Evolutionary conservation across 2,113 vertebrate genomes (phyloP), one percentile per base, ranked within the genome.

Genomic region (Gracilinanus agilis): DNA sequence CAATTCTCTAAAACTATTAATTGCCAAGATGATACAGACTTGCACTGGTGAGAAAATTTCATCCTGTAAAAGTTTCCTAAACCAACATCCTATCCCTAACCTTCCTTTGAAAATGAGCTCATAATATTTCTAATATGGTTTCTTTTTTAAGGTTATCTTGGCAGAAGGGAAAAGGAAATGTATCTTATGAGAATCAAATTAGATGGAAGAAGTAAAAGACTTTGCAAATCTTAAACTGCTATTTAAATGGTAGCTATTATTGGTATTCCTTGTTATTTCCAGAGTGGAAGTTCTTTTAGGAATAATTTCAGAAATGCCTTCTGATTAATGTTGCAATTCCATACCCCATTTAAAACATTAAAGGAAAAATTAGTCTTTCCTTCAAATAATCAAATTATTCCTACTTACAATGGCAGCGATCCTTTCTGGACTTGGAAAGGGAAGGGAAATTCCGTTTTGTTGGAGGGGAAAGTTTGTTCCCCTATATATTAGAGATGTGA

Each of bases 141-240:
- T 55, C 44, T 58, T 9, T 89, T 95, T 44, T 88, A n/a, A 93
- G 92, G 24, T 93, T 54, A 95, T 88, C 0, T 94, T 75, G 94
- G 91, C 91, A 90, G 96, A 94, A 92, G 24, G 89, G 90, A 93
- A 0, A 94, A 27, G 95, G 95, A 96, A 96, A 88, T 91, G 54
- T 88, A 16, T 83, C 67, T 40, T 83, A 16, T 83, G 19, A 40
- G n/a, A 9, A 40, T 83, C 67, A 83, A 83, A 19, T 9, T 2
- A 83, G n/a, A 83, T 40, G 40, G 19, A 83, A 83, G 21, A 40
- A 19, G n/a, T 40, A 83, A 83, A 83, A 19, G 16, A 40, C 34
- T 83, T 40, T 83, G 67, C n/a, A 83, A 83, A 83, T 83, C 19
- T 83, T 83, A 83, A 83, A 83, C n/a, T 83, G 34, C 67, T 40